A percentile compares a stretch with the other conserved stretches of the same genome.
These are phyloP conservation scores for Drosophila neotestacea DNA, from an alignment of 2,888 invertebrate species.

Conservation along the genomic window DNA sequence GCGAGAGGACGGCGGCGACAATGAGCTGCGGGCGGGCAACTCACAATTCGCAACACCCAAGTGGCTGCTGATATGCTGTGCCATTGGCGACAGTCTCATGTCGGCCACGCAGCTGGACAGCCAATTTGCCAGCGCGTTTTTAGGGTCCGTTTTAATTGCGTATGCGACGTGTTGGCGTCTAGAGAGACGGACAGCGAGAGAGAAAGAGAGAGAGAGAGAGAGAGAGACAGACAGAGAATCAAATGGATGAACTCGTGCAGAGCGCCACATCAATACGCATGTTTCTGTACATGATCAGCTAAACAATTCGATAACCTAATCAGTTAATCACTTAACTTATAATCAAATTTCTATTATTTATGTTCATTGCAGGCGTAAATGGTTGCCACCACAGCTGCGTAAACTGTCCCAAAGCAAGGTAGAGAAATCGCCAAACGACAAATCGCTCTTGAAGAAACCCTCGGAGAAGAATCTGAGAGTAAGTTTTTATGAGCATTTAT, in stretches of 20 bases:
- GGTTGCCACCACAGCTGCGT: conserved; percentile 94
- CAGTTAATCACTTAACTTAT: conserved; percentile 5
- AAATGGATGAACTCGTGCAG: conserved; percentile 65
- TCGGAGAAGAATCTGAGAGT: conserved; percentile 95
- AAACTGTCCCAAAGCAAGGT: conserved; percentile 95
- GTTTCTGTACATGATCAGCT: conserved; percentile 51
- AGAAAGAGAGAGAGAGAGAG: background rate
- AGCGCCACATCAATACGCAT: conserved; percentile 56
- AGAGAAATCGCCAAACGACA: conserved; percentile 89
- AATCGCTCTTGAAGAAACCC: conserved; percentile 91
- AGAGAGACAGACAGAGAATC: background rate
- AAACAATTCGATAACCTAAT: conserved; percentile 2
- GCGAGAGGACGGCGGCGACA: conserved; percentile 50
- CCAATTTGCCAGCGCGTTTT: conserved; percentile 58
- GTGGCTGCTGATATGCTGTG: conserved; percentile 55
- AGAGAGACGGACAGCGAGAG: conserved; percentile 1
- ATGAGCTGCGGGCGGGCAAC: conserved; percentile 49
- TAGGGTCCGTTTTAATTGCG: conserved; percentile 46
- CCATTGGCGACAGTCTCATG: conserved; percentile 71
- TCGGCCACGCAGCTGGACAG: conserved; percentile 75
- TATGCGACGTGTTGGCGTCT: conserved; percentile 30
- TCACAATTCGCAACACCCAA: conserved; percentile 18
- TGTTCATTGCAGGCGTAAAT: conserved; percentile 89
- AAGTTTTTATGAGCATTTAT: conserved; percentile 75
- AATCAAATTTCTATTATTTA: background rate